phyloP scores from a whole-genome alignment of 2,113 vertebrate species.

The Ictidomys tridecemlineatus region DNA sequence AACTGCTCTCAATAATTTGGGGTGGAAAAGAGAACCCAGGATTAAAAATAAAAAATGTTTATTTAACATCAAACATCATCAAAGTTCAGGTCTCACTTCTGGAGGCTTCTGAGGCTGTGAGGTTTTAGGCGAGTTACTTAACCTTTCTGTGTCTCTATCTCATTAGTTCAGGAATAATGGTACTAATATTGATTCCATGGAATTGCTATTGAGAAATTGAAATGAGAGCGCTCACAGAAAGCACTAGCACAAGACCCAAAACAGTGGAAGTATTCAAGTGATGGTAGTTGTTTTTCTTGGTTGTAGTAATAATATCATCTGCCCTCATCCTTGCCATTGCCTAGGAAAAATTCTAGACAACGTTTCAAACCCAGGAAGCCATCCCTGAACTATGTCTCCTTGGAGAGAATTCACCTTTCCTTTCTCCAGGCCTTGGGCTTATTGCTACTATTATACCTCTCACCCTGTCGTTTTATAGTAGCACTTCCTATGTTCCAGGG shows the following conservation, averaged over 20 bases:
- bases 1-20: neutral
- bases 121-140: neutral
- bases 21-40: neutral
- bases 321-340: neutral
- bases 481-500: neutral
- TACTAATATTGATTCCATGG: neutral
- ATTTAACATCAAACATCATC: neutral
- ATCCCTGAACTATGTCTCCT: neutral
- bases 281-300: neutral
- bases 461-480: neutral
- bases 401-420: neutral
- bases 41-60: neutral
- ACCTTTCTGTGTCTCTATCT: neutral
- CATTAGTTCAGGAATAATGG: neutral
- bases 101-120: neutral
- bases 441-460: neutral
- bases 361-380: neutral
- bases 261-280: neutral
- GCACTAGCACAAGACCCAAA: neutral
- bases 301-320: neutral
- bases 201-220: neutral
- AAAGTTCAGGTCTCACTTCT: neutral
- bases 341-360: neutral
- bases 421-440: neutral
- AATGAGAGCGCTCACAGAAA: neutral